Evolutionary conservation across 2,888 invertebrate species (phyloP), one percentile per base, ranked within the genome.

Genomic region (Rhaphigaster nebulosa): DNA sequence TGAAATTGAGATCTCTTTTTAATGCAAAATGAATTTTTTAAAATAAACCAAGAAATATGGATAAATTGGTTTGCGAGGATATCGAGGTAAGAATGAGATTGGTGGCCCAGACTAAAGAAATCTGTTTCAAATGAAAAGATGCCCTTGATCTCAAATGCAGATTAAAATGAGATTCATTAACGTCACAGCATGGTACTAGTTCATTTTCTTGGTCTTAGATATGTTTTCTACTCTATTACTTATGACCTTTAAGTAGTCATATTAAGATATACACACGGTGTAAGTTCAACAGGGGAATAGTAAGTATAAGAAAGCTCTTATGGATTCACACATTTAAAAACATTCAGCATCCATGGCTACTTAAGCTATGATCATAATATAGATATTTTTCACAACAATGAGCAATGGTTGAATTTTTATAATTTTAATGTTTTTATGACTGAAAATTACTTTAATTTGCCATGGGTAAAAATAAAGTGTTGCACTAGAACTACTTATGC

Each of bases 41-140:
- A n/a, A n/a, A 20, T 20, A 20, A 38, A 70, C 38, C 20, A 34
- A 70, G 65, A 29, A 29, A 65, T 1, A 0, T 65, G 15, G n/a
- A n/a, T 29, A 12, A 0, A 60, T 13, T 65, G 1, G n/a, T 29
- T 29, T 29, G 13, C 20, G 6, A 70, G 34, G 70, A 20, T 18
- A 20, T 34, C 29, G 29, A 70, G 18, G 70, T 34, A 70, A 34
- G 15, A 20, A 20, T 18, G 70, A 34, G 38, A 34, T 70, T 70
- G 65, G 65, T 15, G 34, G 20, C 34, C 6, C 34, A 70, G 34
- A 20, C 70, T 70, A 23, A 70, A 70, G 70, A 70, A 84, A 84
- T 84, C 26, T 45, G 26, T 38, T 45, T 45, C 41, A 45, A 45
- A 45, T 84, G 84, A 84, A 84, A 84, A 84, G 84, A 45, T 84